Conservation (phyloP, 2,888 invertebrate species). For the Leucania comma region DNA sequence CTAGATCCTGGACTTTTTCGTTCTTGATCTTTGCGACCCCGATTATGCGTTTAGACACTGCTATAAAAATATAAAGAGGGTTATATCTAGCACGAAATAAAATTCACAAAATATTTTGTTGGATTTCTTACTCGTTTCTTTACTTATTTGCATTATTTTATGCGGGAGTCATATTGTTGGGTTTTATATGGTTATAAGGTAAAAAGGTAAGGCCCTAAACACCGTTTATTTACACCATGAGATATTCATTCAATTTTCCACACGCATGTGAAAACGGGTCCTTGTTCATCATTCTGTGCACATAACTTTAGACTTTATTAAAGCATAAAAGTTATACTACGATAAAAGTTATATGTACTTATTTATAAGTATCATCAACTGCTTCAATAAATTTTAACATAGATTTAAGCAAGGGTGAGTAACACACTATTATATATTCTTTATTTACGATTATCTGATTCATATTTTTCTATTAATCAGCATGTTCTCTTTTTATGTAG, state of each 20-base stretch:
- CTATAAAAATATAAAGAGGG: conserved; percentile 60
- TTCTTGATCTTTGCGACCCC: conserved; percentile 58
- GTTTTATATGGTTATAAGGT: conserved; percentile 57
- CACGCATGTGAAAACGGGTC: conserved; percentile 23
- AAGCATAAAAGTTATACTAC: conserved; percentile 42
- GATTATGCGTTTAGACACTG: conserved; percentile 58
- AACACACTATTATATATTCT: neutral
- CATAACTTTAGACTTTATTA: conserved; percentile 51
- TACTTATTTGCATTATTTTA: conserved; percentile 62
- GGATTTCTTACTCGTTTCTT: conserved; percentile 49
- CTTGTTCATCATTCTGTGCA: conserved; percentile 41
- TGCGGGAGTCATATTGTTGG: conserved; percentile 53
- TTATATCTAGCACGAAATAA: conserved; percentile 50
- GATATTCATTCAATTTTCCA: conserved; percentile 64
- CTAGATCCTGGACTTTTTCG: conserved; percentile 41
- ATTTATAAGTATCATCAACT: conserved; percentile 33
- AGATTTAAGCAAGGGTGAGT: neutral
- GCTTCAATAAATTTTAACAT: conserved; percentile 4
- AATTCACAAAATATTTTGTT: conserved; percentile 56
- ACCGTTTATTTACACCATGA: conserved; percentile 59
- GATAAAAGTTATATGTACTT: conserved; percentile 38
- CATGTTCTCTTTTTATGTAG: neutral
- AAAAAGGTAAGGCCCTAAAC: conserved; percentile 57
- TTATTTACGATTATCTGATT: neutral
- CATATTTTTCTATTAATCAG: neutral